These are phyloP conservation scores for Eulacestoma nigropectus DNA, from an alignment of 2,113 vertebrate genomes.

Conservation along the genomic window DNA sequence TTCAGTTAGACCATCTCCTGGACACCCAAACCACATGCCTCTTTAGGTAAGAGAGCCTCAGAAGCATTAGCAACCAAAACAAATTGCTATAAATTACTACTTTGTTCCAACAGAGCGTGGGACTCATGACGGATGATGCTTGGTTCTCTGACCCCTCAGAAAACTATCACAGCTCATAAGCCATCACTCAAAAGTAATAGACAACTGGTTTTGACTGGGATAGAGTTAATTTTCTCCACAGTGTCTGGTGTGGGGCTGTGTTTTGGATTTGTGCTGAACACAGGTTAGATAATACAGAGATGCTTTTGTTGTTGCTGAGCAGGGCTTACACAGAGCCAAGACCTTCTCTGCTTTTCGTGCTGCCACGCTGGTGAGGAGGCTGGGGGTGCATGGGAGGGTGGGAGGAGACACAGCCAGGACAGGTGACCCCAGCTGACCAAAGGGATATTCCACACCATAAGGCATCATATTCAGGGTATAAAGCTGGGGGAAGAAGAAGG, in stretches of 20 bases:
- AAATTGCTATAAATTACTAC: background rate
- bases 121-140: background rate
- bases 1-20: background rate
- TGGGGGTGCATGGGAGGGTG: background rate
- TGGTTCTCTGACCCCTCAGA: background rate
- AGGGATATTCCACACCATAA: background rate
- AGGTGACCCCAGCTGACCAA: background rate
- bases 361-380: rapidly evolving
- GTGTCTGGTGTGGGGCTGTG: background rate
- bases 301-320: background rate
- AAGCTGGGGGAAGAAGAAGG: background rate
- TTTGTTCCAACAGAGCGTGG: background rate
- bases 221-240: background rate
- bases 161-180: background rate
- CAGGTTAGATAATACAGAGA: background rate
- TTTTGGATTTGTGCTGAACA: background rate
- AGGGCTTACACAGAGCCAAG: background rate
- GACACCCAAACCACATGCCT: background rate
- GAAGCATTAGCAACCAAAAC: background rate
- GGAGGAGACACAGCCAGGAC: background rate
- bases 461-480: background rate
- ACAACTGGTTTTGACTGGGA: background rate
- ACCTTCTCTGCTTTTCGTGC: background rate
- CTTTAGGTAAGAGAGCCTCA: background rate
- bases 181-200: background rate